A percentile compares a stretch with the other conserved stretches of the same genome.
phyloP scores from a whole-genome alignment of 2,113 vertebrate genomes.

The Girardinichthys multiradiatus region DNA sequence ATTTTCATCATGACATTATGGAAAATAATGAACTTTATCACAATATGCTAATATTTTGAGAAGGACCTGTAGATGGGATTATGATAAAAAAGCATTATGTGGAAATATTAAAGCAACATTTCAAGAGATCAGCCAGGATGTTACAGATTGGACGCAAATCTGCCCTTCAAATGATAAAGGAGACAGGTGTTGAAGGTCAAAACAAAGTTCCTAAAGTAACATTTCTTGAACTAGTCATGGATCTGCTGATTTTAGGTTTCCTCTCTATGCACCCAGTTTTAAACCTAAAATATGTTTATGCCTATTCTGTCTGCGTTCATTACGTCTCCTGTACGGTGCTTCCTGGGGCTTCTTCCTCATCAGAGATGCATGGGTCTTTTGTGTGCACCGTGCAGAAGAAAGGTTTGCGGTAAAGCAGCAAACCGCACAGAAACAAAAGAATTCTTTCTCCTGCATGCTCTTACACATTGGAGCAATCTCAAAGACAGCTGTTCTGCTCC shows the following conservation, averaged over 20 bases:
- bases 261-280: slow-evolving; percentile 8
- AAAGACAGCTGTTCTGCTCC: slow-evolving; percentile 66
- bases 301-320: slow-evolving; percentile 44
- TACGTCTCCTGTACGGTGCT: slow-evolving; percentile 46
- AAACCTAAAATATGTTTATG: slow-evolving; percentile 57
- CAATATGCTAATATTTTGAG: no score
- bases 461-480: slow-evolving; percentile 73
- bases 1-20: no score
- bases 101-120: background rate
- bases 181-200: background rate
- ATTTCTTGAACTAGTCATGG: no score
- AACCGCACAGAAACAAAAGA: slow-evolving; percentile 71
- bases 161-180: background rate
- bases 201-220: background rate
- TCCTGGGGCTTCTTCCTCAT: slow-evolving; percentile 55
- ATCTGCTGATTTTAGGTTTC: slow-evolving; percentile 8
- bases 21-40: no score
- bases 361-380: slow-evolving; percentile 61
- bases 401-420: slow-evolving; percentile 55
- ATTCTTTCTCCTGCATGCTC: slow-evolving; percentile 65
- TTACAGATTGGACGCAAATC: background rate
- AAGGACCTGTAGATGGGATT: no score
- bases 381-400: slow-evolving; percentile 63
- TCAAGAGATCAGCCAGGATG: background rate
- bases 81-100: background rate